Base-by-base conservation (phyloP, 1,140 invertebrate genomes). In the Acromyrmex heyeri region DNA sequence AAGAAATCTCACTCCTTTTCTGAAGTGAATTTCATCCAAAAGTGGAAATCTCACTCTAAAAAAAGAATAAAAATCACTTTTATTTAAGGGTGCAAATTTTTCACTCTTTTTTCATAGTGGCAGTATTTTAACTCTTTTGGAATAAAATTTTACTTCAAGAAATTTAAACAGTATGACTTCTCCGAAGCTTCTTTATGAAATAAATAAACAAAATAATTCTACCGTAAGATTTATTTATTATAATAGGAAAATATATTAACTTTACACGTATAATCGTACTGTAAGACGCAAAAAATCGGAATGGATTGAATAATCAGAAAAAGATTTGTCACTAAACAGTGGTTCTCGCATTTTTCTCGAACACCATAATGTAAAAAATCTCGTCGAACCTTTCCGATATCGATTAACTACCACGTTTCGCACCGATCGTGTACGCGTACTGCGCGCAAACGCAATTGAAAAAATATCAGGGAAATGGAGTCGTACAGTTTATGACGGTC, bases 401-500 rank as follows among this genome's bases (percentile, higher is more conserved):
- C 62, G 77, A 79, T 65, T 61, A 53, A 76, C 53, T 18, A n/a
- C n/a, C n/a, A 38, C 38, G 57, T 16, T 62, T 67, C 57, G 34
- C 75, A 59, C 21, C 50, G 62, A 38, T 44, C 62, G 44, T 21
- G 38, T 62, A 44, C 75, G 64, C 44, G 44, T 18, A 30, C 38
- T 62, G 44, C 75, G 64, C 61, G 44, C 24, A 30, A 67, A 55
- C 21, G 53, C 79, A 59, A 82, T 61, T 73, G 55, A 69, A 83
- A 83, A 83, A 75, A 83, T 59, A 75, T 61, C 48, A 61, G 53
- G 10, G 30, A 62, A 59, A 61, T 61, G 48, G 38, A 83, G 38
- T 83, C 18, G 24, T 55, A 27, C 69, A 83, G 24, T 83, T 61
- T 83, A 50, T 61, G 55, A 83, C 55, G 69, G 69, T 61, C 7